Evolutionary conservation across 2,797 vertebrate species (phyloP).

Genomic region (Sylvilagus floridanus): DNA sequence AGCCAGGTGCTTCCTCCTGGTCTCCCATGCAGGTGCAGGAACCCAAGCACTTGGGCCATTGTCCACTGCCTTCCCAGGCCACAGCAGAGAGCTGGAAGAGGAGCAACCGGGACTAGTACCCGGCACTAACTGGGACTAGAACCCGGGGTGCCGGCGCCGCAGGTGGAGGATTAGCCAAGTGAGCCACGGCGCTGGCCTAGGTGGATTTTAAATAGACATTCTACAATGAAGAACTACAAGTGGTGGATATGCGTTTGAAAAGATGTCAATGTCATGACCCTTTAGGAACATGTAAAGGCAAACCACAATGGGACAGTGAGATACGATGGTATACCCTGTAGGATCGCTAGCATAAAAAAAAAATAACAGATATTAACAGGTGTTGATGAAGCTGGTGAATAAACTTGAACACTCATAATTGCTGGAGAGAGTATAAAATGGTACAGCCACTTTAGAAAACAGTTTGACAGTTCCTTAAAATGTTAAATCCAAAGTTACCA

Average conservation of each 20-base stretch:
- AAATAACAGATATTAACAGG: background rate
- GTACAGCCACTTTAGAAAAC: background rate
- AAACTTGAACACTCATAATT: background rate
- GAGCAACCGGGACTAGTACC: too few species aligned
- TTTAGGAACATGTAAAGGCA: background rate
- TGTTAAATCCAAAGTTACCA: too few species aligned
- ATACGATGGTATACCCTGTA: fast-evolving
- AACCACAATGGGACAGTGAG: background rate
- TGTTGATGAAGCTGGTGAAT: background rate
- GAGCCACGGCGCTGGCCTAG: too few species aligned
- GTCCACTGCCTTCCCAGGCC: too few species aligned
- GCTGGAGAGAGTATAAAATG: background rate
- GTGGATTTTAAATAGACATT: background rate
- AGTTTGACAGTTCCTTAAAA: background rate
- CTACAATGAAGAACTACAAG: background rate
- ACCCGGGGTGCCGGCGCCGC: too few species aligned
- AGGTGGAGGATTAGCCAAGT: too few species aligned
- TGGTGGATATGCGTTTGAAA: background rate
- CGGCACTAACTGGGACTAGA: too few species aligned
- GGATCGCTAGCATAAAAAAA: background rate
- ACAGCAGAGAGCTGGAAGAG: too few species aligned
- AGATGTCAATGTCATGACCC: background rate
- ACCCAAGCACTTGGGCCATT: too few species aligned
- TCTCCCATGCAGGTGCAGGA: too few species aligned
- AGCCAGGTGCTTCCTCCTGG: too few species aligned